phyloP scores from a whole-genome alignment of 2,113 vertebrate species.

The Centrocercus urophasianus region DNA sequence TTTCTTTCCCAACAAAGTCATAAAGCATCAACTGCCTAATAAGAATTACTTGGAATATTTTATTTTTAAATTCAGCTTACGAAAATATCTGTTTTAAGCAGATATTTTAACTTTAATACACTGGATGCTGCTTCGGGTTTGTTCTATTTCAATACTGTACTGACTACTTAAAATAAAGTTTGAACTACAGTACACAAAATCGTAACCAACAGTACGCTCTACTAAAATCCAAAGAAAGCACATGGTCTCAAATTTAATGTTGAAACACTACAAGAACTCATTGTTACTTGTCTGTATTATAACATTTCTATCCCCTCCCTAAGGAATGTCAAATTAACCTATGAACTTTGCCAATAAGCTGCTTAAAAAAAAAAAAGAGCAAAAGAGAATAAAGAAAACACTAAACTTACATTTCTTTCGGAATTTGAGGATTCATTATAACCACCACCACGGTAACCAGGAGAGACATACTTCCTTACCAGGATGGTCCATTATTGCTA shows the following conservation, averaged over 20 bases:
- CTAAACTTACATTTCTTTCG: neutral
- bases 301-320: neutral
- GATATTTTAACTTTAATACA: neutral
- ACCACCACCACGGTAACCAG: neutral
- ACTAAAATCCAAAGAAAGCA: neutral
- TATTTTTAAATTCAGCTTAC: neutral
- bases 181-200: neutral
- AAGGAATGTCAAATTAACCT: neutral
- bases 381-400: neutral
- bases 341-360: neutral
- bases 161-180: neutral
- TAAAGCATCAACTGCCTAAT: neutral
- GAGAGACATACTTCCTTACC: neutral
- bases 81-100: neutral
- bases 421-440: neutral
- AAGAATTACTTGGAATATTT: neutral
- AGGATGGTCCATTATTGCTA: constrained; percentile 53
- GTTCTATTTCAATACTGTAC: neutral
- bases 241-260: neutral
- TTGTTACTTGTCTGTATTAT: neutral
- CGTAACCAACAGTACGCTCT: neutral
- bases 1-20: neutral
- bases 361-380: neutral
- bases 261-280: neutral
- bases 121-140: neutral